Conservation (phyloP, 2,888 invertebrate species). For the Andrena chrysosceles region DNA sequence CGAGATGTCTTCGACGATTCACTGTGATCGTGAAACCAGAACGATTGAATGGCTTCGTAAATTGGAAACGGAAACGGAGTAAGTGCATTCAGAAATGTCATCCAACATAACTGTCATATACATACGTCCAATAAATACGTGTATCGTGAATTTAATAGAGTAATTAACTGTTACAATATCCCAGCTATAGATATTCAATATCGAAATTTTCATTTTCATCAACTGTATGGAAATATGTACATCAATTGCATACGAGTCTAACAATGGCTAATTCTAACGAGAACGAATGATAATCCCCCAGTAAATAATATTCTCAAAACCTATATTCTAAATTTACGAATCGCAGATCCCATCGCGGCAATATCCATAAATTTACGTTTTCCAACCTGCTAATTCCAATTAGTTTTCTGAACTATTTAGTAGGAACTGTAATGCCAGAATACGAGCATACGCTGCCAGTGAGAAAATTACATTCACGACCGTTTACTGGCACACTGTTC, state of each 20-base stretch:
- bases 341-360: not conserved
- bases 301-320: too few species aligned
- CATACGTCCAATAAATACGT: not conserved
- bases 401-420: slow-evolving; percentile 13
- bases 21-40: slow-evolving; percentile 16
- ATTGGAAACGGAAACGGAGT: slow-evolving; percentile 18
- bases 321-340: too few species aligned
- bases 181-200: too few species aligned
- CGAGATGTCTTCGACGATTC: slow-evolving; percentile 27
- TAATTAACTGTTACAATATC: not conserved
- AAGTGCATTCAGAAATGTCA: slow-evolving; percentile 7
- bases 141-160: not conserved
- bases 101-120: not conserved
- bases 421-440: slow-evolving; percentile 13
- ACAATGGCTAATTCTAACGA: too few species aligned
- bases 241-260: too few species aligned
- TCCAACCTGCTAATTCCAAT: slow-evolving; percentile 23
- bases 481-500: too few species aligned
- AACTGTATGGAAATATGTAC: too few species aligned
- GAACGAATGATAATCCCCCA: too few species aligned
- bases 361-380: slow-evolving; percentile 24
- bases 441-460: not conserved
- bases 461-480: slow-evolving; percentile 22
- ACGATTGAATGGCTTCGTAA: slow-evolving; percentile 21
- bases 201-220: too few species aligned